A percentile compares a stretch with the other conserved stretches of the same genome.
Conservation (phyloP, 2,888 invertebrate genomes). For the Rhamphomyia laevipes region DNA sequence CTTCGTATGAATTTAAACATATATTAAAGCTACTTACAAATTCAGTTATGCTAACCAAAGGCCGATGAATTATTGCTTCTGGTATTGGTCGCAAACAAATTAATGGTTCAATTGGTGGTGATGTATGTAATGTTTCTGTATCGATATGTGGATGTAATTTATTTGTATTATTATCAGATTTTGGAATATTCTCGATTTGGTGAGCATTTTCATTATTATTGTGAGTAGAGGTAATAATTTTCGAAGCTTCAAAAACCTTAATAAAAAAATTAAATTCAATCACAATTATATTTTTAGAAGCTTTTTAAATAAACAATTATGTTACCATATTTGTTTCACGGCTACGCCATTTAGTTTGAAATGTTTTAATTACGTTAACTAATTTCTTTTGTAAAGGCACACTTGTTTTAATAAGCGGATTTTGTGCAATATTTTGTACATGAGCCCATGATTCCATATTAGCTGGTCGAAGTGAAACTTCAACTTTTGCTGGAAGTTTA, state of each 20-base stretch:
- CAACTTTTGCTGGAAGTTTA: conserved; percentile 65
- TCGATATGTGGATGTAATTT: neutral
- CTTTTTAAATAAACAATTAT: neutral
- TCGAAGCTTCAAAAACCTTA: neutral
- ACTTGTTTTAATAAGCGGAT: conserved; percentile 68
- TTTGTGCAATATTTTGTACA: conserved; percentile 79
- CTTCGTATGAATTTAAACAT: conserved; percentile 64
- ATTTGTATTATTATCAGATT: too few relatives aligned
- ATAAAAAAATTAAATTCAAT: too few relatives aligned
- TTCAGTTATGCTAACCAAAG: conserved; percentile 62
- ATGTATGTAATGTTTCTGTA: conserved; percentile 5
- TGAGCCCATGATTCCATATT: conserved; percentile 69
- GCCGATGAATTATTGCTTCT: conserved; percentile 53
- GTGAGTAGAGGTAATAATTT: neutral
- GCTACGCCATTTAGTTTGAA: conserved; percentile 67
- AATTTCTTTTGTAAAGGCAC: conserved; percentile 65
- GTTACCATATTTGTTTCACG: conserved; percentile 31
- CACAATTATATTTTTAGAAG: too few relatives aligned
- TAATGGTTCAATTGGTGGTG: conserved; percentile 20
- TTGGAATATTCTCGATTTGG: too few relatives aligned
- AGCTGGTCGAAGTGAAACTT: conserved; percentile 63
- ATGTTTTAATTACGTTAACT: conserved; percentile 53
- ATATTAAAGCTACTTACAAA: conserved; percentile 67
- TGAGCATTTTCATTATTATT: too few relatives aligned
- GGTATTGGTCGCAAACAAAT: conserved; percentile 43